Evolutionary conservation across 2,113 vertebrate genomes (phyloP).

Genomic region (Caranx melampygus): DNA sequence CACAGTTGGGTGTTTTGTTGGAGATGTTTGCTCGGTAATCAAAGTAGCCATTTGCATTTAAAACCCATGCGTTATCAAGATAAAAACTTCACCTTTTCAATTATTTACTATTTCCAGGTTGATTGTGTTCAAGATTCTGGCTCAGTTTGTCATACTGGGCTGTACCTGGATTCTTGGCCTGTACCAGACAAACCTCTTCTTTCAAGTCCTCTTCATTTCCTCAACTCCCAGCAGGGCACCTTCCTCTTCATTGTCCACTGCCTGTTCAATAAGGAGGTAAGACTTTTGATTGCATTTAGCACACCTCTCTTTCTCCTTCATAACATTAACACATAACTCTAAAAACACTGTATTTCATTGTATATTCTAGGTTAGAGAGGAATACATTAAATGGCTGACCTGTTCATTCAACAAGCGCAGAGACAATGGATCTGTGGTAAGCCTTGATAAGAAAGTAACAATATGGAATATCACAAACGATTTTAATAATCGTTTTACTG

Average conservation of each 20-base stretch:
- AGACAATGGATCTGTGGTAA: slow-evolving; percentile 30
- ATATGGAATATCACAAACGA: background rate
- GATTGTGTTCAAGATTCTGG: slow-evolving; percentile 78
- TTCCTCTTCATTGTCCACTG: slow-evolving; percentile 82
- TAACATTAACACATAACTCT: background rate
- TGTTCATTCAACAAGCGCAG: slow-evolving; percentile 27
- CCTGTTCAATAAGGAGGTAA: slow-evolving; percentile 80
- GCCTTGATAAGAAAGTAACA: background rate
- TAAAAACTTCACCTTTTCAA: no score
- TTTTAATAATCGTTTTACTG: background rate
- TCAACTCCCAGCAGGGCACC: slow-evolving; percentile 82
- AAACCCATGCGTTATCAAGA: no score
- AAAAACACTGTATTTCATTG: background rate
- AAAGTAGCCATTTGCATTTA: no score
- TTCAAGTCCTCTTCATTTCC: slow-evolving; percentile 72
- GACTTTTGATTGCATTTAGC: background rate
- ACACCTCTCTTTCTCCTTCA: background rate
- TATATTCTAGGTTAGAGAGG: slow-evolving; percentile 34
- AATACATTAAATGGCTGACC: slow-evolving; percentile 48
- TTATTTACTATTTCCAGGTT: slow-evolving; percentile 40
- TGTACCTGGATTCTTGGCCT: slow-evolving; percentile 79
- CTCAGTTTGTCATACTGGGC: slow-evolving; percentile 80
- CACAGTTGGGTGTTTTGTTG: background rate
- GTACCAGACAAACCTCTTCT: slow-evolving; percentile 67
- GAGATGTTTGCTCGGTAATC: no score